phyloP scores from a whole-genome alignment of 2,888 invertebrate species.

The Psococerastis gibbosa region DNA sequence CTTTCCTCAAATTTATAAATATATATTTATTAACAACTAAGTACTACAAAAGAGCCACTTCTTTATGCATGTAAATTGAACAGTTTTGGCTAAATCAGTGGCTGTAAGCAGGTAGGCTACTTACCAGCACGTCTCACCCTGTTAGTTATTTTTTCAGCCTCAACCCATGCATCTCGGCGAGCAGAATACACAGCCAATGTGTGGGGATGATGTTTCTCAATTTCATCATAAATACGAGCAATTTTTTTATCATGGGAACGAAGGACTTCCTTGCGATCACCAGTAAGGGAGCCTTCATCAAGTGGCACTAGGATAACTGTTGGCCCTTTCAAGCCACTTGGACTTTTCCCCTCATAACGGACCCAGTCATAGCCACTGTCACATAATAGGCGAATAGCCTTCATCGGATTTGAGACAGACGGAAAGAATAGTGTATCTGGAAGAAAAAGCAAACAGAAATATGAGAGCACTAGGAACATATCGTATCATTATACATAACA shows the following conservation, averaged over 20 bases:
- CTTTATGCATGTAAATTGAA: no score
- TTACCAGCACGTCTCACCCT: slow-evolving; percentile 17
- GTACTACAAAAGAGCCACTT: no score
- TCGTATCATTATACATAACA: no score
- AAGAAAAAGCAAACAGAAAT: slow-evolving; percentile 15
- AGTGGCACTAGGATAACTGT: slow-evolving; percentile 17
- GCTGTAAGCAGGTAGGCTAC: no score
- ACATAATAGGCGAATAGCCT: slow-evolving; percentile 16
- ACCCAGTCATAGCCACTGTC: slow-evolving; percentile 19
- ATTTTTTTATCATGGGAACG: slow-evolving; percentile 41
- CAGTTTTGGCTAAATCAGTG: no score
- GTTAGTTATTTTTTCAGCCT: slow-evolving; percentile 16
- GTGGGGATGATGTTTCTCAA: slow-evolving; percentile 28
- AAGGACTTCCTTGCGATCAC: slow-evolving; percentile 33
- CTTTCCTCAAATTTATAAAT: no score
- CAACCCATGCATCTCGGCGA: slow-evolving; percentile 33
- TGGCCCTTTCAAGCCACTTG: slow-evolving; percentile 6
- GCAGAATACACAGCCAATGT: slow-evolving; percentile 39
- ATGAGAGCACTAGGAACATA: no score
- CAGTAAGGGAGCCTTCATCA: slow-evolving; percentile 23
- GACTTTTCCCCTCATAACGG: slow-evolving; percentile 5
- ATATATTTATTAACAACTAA: no score
- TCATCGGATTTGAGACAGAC: slow-evolving; percentile 13
- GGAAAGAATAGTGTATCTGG: slow-evolving; percentile 14
- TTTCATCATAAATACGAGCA: slow-evolving; percentile 30